A percentile compares a stretch with the other conserved stretches of the same genome.
Evolutionary conservation across 1,140 invertebrate genomes (phyloP).

Genomic region (Coptotermes formosanus): DNA sequence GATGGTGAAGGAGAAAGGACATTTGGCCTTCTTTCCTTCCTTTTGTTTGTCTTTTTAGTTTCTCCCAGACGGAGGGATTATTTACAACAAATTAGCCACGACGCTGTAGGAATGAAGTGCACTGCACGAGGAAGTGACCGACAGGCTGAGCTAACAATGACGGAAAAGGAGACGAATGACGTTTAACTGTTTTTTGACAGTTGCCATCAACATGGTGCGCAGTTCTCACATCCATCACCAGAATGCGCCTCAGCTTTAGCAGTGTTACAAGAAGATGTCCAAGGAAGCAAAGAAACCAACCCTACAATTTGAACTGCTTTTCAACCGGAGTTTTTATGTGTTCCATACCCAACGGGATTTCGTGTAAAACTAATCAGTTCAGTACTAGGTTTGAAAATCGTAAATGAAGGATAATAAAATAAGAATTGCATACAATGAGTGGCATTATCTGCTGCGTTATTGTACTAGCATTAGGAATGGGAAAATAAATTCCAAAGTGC

Average conservation of each 20-base stretch:
- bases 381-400: too few relatives aligned
- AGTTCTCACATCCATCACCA: constrained; percentile 28
- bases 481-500: too few relatives aligned
- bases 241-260: not conserved
- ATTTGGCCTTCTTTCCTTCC: constrained; percentile 13
- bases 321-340: too few relatives aligned
- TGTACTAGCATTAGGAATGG: too few relatives aligned
- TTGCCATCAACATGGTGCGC: constrained; percentile 12
- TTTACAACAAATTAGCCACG: constrained; percentile 29
- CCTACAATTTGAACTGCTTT: not conserved
- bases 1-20: not conserved
- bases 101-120: constrained; percentile 22
- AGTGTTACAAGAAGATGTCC: not conserved
- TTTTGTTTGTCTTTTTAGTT: not conserved
- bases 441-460: too few relatives aligned
- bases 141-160: not conserved
- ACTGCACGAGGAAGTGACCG: constrained; percentile 4
- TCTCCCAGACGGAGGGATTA: constrained; percentile 22
- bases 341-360: too few relatives aligned
- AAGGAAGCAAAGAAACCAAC: not conserved
- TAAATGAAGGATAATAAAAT: too few relatives aligned
- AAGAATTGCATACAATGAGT: too few relatives aligned
- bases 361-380: too few relatives aligned
- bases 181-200: constrained; percentile 30
- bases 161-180: constrained; percentile 25